Conservation (phyloP, 2,797 vertebrate genomes). For the Cottoperca gobio region DNA sequence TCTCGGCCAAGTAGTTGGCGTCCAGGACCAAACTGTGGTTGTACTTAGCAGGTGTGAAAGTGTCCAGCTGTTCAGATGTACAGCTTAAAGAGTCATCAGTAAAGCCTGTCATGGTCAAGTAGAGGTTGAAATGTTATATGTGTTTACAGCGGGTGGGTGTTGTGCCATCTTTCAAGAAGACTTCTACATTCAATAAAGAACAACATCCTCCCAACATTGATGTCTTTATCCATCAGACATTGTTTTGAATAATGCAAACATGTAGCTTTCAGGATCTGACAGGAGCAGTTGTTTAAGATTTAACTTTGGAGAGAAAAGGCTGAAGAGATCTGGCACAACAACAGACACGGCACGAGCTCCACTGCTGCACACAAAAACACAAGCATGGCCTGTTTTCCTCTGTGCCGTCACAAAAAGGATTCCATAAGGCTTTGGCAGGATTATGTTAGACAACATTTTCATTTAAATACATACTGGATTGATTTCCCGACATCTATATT, state of each 20-base stretch:
- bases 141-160: conserved; percentile 20
- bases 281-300: conserved; percentile 61
- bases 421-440: conserved; percentile 58
- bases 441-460: conserved; percentile 54
- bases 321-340: conserved; percentile 65
- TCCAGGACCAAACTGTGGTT: neutral
- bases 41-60: neutral
- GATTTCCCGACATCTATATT: conserved; percentile 55
- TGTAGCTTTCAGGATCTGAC: conserved; percentile 51
- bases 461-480: conserved; percentile 56
- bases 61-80: neutral
- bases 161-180: conserved; percentile 44
- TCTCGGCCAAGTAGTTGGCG: neutral
- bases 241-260: conserved; percentile 60
- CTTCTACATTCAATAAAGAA: conserved; percentile 55
- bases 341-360: conserved; percentile 51
- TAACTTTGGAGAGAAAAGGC: conserved; percentile 51
- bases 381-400: conserved; percentile 47
- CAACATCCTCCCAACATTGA: conserved; percentile 28
- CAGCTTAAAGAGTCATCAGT: neutral
- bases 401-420: conserved; percentile 59
- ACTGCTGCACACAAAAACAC: conserved; percentile 55
- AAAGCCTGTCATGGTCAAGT: neutral
- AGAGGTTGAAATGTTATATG: neutral
- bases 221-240: conserved; percentile 54